Conservation (phyloP, 2,888 invertebrate genomes). For the Digitonthophagus gazella region DNA sequence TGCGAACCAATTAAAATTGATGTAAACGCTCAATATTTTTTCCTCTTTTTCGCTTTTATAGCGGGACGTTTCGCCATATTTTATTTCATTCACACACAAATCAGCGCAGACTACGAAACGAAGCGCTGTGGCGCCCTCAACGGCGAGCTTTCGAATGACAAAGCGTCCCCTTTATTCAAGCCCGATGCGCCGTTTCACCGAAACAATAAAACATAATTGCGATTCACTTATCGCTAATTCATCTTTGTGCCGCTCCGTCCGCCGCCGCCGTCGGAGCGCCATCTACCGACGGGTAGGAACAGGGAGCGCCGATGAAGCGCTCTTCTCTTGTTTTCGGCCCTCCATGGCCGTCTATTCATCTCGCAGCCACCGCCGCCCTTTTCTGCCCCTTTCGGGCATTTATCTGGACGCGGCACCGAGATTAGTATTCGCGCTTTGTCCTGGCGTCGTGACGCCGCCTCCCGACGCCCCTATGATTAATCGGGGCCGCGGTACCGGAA, state of each 20-base stretch:
- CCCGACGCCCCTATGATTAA: not conserved
- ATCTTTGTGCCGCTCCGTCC: not conserved
- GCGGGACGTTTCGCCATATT: no score
- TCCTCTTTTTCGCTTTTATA: no score
- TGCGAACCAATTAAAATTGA: no score
- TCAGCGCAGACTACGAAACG: no score
- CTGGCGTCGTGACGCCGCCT: not conserved
- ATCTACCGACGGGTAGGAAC: not conserved
- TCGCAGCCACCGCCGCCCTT: constrained; percentile 28
- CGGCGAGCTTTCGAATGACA: constrained; percentile 33
- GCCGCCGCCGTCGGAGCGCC: not conserved
- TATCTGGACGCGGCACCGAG: not conserved
- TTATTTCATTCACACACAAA: no score
- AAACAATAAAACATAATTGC: constrained; percentile 52
- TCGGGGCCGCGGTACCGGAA: not conserved
- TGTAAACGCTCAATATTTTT: no score
- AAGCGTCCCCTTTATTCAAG: constrained; percentile 44
- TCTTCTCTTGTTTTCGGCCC: not conserved
- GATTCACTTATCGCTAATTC: constrained; percentile 46
- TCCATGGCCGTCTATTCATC: constrained; percentile 28
- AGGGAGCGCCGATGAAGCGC: not conserved
- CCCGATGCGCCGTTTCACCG: constrained; percentile 46
- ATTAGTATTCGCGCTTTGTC: not conserved
- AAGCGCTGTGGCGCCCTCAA: not conserved
- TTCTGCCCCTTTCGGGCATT: constrained; percentile 43